These are phyloP conservation scores for Eurois occulta DNA, from an alignment of 2,888 invertebrate genomes.

Conservation along the genomic window DNA sequence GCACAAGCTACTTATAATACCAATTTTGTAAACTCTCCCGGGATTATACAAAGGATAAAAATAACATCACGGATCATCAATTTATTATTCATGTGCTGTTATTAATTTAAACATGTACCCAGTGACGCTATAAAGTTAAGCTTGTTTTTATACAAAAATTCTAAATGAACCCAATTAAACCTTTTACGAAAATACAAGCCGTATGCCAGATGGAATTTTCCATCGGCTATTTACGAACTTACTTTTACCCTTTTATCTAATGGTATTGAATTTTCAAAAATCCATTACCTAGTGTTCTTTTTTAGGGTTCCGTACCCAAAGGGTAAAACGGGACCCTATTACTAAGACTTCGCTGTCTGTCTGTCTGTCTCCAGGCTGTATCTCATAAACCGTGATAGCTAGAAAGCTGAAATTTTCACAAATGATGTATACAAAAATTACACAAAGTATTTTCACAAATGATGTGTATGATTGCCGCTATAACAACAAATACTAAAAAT, in stretches of 20 bases:
- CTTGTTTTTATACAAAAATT: background rate
- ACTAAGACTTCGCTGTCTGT: too few species aligned
- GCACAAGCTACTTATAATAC: conserved; percentile 43
- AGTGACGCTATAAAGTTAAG: background rate
- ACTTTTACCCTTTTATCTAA: background rate
- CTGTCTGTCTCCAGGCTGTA: too few species aligned
- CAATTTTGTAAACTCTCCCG: conserved; percentile 23
- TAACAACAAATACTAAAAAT: too few species aligned
- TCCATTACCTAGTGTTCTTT: background rate
- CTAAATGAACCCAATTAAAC: background rate
- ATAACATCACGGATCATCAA: conserved; percentile 45
- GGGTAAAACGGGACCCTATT: too few species aligned
- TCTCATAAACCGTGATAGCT: too few species aligned
- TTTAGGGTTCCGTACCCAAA: too few species aligned
- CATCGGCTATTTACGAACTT: background rate
- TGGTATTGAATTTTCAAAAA: background rate
- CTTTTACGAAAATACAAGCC: background rate
- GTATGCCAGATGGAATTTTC: background rate
- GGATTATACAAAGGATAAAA: conserved; percentile 34
- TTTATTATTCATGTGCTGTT: conserved; percentile 34
- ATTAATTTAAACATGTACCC: conserved; percentile 29
- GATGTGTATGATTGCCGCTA: too few species aligned
- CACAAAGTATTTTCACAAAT: too few species aligned
- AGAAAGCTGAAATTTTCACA: too few species aligned
- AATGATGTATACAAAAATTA: too few species aligned